These are phyloP conservation scores for Scaptomyza montana DNA, from an alignment of 1,140 invertebrate genomes.

Conservation along the genomic window DNA sequence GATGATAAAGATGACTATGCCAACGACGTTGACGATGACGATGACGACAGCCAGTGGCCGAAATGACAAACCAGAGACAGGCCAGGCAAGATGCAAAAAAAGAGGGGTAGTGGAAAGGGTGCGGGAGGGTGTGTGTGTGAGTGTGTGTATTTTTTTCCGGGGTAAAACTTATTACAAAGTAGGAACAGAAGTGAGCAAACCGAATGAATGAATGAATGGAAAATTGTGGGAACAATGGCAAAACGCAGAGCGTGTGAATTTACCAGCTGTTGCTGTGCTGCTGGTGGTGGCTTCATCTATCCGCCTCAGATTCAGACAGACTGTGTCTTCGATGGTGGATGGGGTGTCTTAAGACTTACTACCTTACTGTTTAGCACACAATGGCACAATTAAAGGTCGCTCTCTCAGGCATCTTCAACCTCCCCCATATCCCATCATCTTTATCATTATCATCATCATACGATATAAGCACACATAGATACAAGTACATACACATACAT, in stretches of 20 bases:
- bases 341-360: slow-evolving; percentile 23
- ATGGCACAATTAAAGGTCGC: slow-evolving; percentile 75
- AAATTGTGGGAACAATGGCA: slow-evolving; percentile 78
- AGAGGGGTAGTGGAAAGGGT: not conserved
- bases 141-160: slow-evolving; percentile 47
- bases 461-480: not conserved
- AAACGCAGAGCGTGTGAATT: slow-evolving; percentile 69
- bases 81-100: slow-evolving; percentile 1
- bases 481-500: too few species aligned
- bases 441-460: not conserved
- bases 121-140: not conserved
- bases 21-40: slow-evolving; percentile 23
- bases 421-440: slow-evolving; percentile 21
- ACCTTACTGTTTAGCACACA: slow-evolving; percentile 73
- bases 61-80: slow-evolving; percentile 38
- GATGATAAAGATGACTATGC: slow-evolving; percentile 10
- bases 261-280: slow-evolving; percentile 40
- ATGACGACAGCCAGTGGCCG: slow-evolving; percentile 36
- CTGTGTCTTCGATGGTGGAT: slow-evolving; percentile 1
- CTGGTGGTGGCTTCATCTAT: slow-evolving; percentile 41
- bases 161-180: slow-evolving; percentile 74
- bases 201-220: slow-evolving; percentile 72
- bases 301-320: slow-evolving; percentile 24
- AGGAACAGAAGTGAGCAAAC: slow-evolving; percentile 78
- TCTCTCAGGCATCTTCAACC: slow-evolving; percentile 52